Evolutionary conservation across 2,888 invertebrate genomes (phyloP), one percentile per base, ranked within the genome.

Genomic region (Athrips mouffetella): DNA sequence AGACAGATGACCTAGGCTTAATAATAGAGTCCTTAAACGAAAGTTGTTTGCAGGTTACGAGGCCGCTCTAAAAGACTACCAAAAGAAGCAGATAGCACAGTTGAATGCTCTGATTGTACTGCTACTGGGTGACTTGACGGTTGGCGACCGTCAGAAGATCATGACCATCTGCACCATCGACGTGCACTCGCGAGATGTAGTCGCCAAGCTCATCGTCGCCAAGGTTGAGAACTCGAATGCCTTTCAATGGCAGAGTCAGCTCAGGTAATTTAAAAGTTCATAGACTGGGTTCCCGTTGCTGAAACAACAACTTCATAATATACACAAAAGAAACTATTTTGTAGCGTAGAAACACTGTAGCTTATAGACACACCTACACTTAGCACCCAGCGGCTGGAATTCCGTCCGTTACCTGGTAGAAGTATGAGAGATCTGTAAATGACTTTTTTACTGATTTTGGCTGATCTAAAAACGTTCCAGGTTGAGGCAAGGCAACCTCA

Each of bases 151-250:
- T 10, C 97, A 97, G 78, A 98, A 98, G 80, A 96, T 98, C 62
- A 98, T 97, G 96, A 97, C 98, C 0, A 95, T 98, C 64, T 98
- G 98, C 79, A 98, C 98, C 2, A 97, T 96, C 52, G 96, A 97
- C 72, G 98, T 98, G 1, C 98, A 98, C 70, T 96, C 97, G 3
- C 89, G 98, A 67, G 98, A 98, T 75, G 97, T 98, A 5, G 96
- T 98, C 0, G 92, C 93, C 0, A 97, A 96, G 73, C 91, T 98
- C 70, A 96, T 98, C 49, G 57, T 86, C 0, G 92, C 93, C 59
- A 96, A 95, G 76, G 94, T 97, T 0, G 96, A 96, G 57, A 91
- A 89, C 40, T 90, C 92, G 0, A 91, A 92, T 25, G 94, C 94
- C 2, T 97, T 97, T 71, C 95, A 95, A 64, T 97, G 97, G 97